These are phyloP conservation scores for Chitala chitala DNA, from an alignment of 2,113 vertebrate species.

Conservation along the genomic window DNA sequence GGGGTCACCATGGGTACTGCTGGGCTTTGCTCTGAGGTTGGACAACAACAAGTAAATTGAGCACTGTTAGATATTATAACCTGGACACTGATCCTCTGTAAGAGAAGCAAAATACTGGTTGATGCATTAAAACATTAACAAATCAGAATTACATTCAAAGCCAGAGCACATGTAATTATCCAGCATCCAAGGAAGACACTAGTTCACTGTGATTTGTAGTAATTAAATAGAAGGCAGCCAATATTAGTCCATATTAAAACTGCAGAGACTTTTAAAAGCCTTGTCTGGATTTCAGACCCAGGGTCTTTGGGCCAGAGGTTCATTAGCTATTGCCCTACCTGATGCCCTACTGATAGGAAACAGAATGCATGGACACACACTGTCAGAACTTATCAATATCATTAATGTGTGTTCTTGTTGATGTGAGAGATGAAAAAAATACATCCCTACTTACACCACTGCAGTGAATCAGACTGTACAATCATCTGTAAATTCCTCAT, in stretches of 20 bases:
- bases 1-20: no score
- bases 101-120: slow-evolving; percentile 23
- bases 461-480: no score
- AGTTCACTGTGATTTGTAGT: not conserved
- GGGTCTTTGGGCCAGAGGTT: not conserved
- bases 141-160: not conserved
- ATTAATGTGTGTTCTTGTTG: no score
- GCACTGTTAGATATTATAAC: no score
- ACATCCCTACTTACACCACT: not conserved
- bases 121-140: not conserved
- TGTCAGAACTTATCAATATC: not conserved
- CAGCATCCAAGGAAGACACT: not conserved
- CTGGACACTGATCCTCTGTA: no score
- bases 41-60: no score
- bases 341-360: not conserved
- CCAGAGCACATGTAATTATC: not conserved
- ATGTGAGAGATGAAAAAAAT: no score
- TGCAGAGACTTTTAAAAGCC: no score
- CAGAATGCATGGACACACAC: not conserved
- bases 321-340: not conserved
- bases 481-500: no score
- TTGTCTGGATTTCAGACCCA: no score
- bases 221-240: not conserved
- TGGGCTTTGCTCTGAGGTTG: no score
- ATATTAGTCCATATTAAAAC: no score